A percentile compares a stretch with the other conserved stretches of the same genome.
Evolutionary conservation across 2,113 vertebrate species (phyloP).

Genomic region (Callospermophilus lateralis): DNA sequence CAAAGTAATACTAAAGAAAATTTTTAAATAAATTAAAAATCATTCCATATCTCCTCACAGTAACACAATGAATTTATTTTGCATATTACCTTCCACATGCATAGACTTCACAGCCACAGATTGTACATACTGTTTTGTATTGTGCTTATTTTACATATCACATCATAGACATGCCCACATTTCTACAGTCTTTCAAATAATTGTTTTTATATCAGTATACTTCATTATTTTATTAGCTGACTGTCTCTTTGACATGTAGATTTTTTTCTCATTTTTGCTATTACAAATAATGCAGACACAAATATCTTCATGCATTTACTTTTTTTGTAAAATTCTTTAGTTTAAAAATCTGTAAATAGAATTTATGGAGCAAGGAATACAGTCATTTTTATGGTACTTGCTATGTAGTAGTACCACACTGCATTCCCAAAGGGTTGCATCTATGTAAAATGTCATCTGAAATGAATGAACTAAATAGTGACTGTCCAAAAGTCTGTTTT

Average conservation of each 20-base stretch:
- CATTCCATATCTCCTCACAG: conserved; percentile 33
- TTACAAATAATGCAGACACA: conserved; percentile 60
- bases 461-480: conserved; percentile 42
- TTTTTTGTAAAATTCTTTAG: conserved; percentile 43
- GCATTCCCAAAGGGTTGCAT: conserved; percentile 3
- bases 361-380: conserved; percentile 18
- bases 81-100: conserved; percentile 59
- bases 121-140: neutral
- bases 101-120: conserved; percentile 43
- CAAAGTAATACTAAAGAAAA: conserved; percentile 71
- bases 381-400: conserved; percentile 2
- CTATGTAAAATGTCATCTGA: conserved; percentile 62
- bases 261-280: conserved; percentile 50
- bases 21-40: conserved; percentile 71
- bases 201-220: conserved; percentile 3
- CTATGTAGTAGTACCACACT: conserved; percentile 32
- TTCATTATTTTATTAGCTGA: conserved; percentile 44
- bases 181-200: conserved; percentile 51
- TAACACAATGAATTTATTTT: conserved; percentile 62
- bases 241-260: conserved; percentile 49
- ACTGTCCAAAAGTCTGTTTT: neutral
- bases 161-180: neutral
- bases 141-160: conserved; percentile 30
- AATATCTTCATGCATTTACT: conserved; percentile 66
- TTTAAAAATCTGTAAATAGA: conserved; percentile 42